phyloP scores from a whole-genome alignment of 1,140 invertebrate species.

The Oreohelix idahoensis region DNA sequence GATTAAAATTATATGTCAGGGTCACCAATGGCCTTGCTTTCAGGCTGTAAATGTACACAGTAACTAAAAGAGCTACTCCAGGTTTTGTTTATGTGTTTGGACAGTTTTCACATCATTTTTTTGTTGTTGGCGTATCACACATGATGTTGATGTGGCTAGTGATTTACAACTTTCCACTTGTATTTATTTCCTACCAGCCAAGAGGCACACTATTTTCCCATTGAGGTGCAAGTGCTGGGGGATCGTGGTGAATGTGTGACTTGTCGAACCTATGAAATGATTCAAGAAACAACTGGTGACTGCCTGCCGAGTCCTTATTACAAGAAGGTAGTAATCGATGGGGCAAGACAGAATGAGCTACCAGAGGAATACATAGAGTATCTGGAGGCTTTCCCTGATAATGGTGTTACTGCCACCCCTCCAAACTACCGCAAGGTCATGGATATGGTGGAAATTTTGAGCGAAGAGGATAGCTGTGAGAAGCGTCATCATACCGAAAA shows the following conservation, averaged over 20 bases:
- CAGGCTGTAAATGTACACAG: no score
- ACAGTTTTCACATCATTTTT: no score
- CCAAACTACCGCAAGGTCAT: conserved; percentile 58
- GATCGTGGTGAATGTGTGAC: conserved; percentile 3
- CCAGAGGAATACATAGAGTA: conserved; percentile 79
- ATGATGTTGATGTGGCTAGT: no score
- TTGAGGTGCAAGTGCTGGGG: conserved; percentile 14
- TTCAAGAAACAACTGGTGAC: background rate
- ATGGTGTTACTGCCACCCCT: conserved; percentile 77
- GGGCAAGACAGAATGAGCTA: conserved; percentile 80
- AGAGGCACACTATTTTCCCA: conserved; percentile 12
- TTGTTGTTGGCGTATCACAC: no score
- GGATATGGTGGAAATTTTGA: conserved; percentile 9
- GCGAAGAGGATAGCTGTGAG: conserved; percentile 5
- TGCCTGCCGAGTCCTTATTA: conserved; percentile 79
- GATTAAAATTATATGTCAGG: no score
- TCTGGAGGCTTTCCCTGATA: conserved; percentile 79
- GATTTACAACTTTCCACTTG: no score
- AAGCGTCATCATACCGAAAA: background rate
- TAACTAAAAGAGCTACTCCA: no score
- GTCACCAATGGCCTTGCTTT: no score
- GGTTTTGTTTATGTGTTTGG: no score
- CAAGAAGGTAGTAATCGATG: conserved; percentile 77
- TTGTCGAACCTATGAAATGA: conserved; percentile 36
- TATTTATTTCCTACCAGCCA: conserved; percentile 35